Evolutionary conservation across 1,140 invertebrate species (phyloP).

Genomic region (Heliothis subflexa): DNA sequence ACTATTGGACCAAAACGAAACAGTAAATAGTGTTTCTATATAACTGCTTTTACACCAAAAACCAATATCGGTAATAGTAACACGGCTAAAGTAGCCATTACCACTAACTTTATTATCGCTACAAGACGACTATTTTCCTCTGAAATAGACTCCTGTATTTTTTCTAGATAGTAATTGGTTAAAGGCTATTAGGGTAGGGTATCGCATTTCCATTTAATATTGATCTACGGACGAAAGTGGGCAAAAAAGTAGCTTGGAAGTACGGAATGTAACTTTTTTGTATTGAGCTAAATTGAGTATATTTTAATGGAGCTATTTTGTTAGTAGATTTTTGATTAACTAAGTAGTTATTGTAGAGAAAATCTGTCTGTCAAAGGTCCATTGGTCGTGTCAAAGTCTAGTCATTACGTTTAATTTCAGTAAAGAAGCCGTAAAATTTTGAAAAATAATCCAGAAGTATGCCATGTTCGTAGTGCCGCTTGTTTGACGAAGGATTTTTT

Average conservation of each 20-base stretch:
- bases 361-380: no score
- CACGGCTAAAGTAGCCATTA: slow-evolving; percentile 6
- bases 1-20: no score
- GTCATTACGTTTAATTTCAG: no score
- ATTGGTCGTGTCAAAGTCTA: no score
- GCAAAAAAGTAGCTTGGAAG: background rate
- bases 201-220: slow-evolving; percentile 1
- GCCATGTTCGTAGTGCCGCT: no score
- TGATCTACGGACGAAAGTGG: background rate
- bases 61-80: slow-evolving; percentile 3
- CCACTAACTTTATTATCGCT: background rate
- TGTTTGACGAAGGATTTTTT: no score
- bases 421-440: no score
- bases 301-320: no score
- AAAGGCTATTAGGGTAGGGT: background rate
- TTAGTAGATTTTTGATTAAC: no score
- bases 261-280: slow-evolving; percentile 11
- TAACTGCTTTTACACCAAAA: background rate
- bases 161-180: slow-evolving; percentile 19
- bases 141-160: slow-evolving; percentile 1
- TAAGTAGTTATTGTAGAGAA: no score
- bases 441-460: no score
- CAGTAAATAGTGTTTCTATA: background rate
- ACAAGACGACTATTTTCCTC: slow-evolving; percentile 1
- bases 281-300: background rate